Evolutionary conservation across 2,797 vertebrate species (phyloP).

Genomic region (Pantherophis alleghaniensis): DNA sequence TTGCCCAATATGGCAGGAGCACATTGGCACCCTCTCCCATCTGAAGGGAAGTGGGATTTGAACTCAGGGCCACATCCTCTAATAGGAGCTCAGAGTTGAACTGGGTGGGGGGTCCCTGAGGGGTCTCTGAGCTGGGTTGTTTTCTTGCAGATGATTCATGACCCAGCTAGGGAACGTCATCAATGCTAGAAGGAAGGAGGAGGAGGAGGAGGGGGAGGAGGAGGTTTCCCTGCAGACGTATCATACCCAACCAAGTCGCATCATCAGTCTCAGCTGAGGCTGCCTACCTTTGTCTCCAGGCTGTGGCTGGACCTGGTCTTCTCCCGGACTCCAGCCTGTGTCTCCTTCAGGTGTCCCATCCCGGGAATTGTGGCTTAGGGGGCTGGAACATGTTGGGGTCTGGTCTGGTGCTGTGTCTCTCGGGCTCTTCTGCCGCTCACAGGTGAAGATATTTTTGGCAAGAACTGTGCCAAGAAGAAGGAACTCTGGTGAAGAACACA

Average conservation of each 20-base stretch:
- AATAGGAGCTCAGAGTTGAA: not conserved
- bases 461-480: no score
- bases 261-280: not conserved
- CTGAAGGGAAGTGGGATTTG: not conserved
- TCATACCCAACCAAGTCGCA: not conserved
- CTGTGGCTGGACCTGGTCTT: not conserved
- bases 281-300: not conserved
- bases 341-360: no score
- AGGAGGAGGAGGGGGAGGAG: no score
- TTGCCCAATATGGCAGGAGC: not conserved
- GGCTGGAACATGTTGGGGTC: accelerated
- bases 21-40: not conserved
- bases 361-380: not conserved
- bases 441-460: not conserved
- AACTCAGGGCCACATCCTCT: not conserved
- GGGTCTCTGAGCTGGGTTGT: no score
- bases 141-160: no score
- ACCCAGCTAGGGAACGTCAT: no score
- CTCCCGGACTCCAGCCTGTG: accelerated
- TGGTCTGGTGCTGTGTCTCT: accelerated
- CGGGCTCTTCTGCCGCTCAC: no score
- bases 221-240: no score
- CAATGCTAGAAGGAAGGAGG: no score
- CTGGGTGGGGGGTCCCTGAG: accelerated
- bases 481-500: not conserved